phyloP scores from a whole-genome alignment of 2,888 invertebrate genomes.

The Adela reaumurella region DNA sequence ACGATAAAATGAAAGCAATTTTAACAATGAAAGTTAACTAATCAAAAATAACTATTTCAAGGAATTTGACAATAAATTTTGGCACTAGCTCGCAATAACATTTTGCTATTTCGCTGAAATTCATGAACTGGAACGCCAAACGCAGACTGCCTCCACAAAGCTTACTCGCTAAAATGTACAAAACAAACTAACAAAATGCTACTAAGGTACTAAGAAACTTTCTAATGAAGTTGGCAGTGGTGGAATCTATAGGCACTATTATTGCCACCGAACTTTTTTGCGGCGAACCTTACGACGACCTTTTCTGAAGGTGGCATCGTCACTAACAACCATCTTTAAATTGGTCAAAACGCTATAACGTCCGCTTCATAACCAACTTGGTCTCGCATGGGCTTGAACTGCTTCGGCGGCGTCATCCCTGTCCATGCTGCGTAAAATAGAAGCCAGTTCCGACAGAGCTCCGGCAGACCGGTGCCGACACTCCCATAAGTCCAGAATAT shows the following conservation, averaged over 20 bases:
- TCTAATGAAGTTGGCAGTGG: background rate
- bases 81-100: background rate
- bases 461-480: constrained; percentile 82
- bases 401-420: constrained; percentile 45
- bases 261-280: constrained; percentile 13
- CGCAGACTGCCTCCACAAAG: background rate
- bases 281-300: constrained; percentile 13
- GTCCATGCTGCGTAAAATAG: constrained; percentile 41
- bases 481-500: constrained; percentile 94
- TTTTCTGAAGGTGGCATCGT: constrained; percentile 11
- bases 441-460: constrained; percentile 70
- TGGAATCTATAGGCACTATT: constrained; percentile 8
- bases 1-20: background rate
- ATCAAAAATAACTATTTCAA: background rate
- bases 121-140: too few relatives aligned
- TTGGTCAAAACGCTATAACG: constrained; percentile 10
- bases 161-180: background rate
- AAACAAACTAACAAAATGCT: background rate
- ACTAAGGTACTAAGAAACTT: background rate
- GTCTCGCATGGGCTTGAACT: constrained; percentile 41
- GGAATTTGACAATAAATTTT: background rate
- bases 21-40: constrained; percentile 4
- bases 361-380: constrained; percentile 44
- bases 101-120: background rate
- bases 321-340: constrained; percentile 16